These are phyloP conservation scores for Odontocerum albicorne DNA, from an alignment of 2,888 invertebrate genomes.

Conservation along the genomic window DNA sequence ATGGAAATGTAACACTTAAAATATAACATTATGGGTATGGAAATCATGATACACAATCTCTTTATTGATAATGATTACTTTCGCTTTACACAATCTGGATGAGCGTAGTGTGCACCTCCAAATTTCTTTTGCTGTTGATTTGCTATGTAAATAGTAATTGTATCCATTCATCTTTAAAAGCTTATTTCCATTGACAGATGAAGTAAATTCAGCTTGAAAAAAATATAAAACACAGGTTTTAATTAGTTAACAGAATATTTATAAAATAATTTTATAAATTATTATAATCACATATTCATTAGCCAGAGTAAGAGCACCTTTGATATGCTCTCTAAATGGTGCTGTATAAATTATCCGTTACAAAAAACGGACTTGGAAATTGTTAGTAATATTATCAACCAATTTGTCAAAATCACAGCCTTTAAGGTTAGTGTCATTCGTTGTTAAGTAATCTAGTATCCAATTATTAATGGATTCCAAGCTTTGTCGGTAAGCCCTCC, in stretches of 20 bases:
- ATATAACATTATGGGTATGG: not conserved
- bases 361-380: no score
- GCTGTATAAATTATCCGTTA: no score
- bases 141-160: constrained; percentile 36
- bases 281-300: no score
- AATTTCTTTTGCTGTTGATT: not conserved
- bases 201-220: constrained; percentile 9
- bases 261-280: not conserved
- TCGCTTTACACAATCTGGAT: not conserved
- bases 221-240: not conserved
- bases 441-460: no score
- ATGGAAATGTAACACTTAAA: no score
- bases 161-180: constrained; percentile 42
- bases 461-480: no score
- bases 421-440: no score
- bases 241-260: not conserved
- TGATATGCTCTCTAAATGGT: no score
- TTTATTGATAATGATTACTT: not conserved
- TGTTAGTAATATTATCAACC: no score
- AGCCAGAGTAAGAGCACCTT: no score
- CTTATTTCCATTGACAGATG: constrained; percentile 40
- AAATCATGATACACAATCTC: not conserved
- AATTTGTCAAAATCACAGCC: no score
- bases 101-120: not conserved
- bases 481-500: no score